Evolutionary conservation across 2,113 vertebrate species (phyloP).

Genomic region (Pagrus major): DNA sequence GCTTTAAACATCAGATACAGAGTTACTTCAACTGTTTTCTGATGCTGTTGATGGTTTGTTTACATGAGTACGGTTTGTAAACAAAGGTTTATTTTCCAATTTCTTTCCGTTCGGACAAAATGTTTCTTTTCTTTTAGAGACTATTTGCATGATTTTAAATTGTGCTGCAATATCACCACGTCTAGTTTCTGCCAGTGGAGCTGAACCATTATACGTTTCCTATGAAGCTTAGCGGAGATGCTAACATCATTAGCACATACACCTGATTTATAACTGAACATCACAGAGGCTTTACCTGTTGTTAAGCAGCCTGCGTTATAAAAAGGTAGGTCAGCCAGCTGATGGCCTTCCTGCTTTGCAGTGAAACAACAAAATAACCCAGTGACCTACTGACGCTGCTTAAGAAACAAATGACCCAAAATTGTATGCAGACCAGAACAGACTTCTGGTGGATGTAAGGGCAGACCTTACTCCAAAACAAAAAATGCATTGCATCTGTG

Average conservation of each 20-base stretch:
- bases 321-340: background rate
- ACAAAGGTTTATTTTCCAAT: background rate
- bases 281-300: background rate
- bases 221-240: background rate
- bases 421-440: background rate
- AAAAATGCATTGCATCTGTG: background rate
- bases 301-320: background rate
- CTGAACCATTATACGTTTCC: background rate
- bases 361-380: constrained; percentile 7
- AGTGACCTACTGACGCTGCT: constrained; percentile 52
- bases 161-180: background rate
- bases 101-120: background rate
- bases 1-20: background rate
- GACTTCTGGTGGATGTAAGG: background rate
- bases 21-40: background rate
- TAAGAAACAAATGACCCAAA: constrained; percentile 22
- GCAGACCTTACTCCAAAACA: background rate
- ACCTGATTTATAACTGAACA: background rate
- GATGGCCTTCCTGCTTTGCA: constrained; percentile 5
- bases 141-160: background rate
- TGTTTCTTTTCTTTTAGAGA: background rate
- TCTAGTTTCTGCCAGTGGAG: background rate
- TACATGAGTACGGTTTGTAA: background rate
- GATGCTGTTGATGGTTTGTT: background rate
- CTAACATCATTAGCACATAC: background rate